Conservation (phyloP, 2,797 vertebrate genomes). For the Centropyge bicolor region DNA sequence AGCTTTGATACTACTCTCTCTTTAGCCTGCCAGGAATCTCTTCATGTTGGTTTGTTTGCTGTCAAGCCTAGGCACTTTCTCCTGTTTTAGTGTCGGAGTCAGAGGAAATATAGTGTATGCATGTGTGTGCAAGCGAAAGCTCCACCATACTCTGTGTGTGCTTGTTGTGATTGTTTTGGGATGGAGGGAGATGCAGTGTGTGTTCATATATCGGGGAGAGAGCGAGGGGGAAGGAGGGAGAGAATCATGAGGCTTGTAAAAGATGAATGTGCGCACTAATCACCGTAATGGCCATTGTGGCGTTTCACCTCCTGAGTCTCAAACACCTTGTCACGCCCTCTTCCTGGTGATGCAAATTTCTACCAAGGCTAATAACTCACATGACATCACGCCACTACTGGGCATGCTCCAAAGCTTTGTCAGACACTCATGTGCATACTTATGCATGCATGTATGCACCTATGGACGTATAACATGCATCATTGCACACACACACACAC, state of each 20-base stretch:
- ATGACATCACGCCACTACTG: conserved; percentile 27
- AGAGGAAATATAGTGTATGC: conserved; percentile 49
- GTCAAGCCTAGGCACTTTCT: conserved; percentile 68
- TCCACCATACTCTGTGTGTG: conserved; percentile 52
- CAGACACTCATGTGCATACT: conserved; percentile 37
- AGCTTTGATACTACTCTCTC: conserved; percentile 78
- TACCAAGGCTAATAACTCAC: conserved; percentile 60
- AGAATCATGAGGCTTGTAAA: conserved; percentile 65
- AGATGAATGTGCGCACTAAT: conserved; percentile 72
- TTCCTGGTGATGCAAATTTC: conserved; percentile 75
- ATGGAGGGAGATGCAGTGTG: conserved; percentile 54
- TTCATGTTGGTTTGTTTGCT: conserved; percentile 77
- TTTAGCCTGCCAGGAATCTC: conserved; percentile 76
- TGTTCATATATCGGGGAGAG: conserved; percentile 41
- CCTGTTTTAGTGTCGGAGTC: conserved; percentile 67
- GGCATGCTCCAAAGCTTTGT: conserved; percentile 20
- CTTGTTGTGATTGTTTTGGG: conserved; percentile 70
- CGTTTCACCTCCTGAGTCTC: conserved; percentile 68
- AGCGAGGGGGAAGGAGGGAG: conserved; percentile 6
- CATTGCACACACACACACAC: neutral
- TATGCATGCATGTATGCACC: conserved; percentile 42
- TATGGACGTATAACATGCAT: conserved; percentile 22
- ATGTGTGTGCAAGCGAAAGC: conserved; percentile 59
- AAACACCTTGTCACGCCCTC: conserved; percentile 63
- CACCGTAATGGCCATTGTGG: conserved; percentile 68